Percentiles rank a stretch among this genome's conserved stretches.
Evolutionary conservation across 1,140 invertebrate genomes (phyloP).

Genomic region (Ectropis grisescens): DNA sequence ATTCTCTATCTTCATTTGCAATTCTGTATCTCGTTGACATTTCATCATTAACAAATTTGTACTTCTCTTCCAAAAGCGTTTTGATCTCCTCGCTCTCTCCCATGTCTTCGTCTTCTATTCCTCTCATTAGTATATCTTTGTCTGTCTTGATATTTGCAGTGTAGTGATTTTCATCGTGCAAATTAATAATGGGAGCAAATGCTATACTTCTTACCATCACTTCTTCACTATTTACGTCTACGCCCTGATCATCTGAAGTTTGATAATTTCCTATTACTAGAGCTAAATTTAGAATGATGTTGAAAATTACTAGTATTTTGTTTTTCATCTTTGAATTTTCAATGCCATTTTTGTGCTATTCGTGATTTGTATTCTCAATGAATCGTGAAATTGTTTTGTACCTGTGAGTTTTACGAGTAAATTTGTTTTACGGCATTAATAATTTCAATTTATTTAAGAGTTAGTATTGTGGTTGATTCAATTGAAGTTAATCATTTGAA

Average conservation of each 20-base stretch:
- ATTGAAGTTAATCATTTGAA: too few relatives aligned
- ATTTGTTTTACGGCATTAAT: too few relatives aligned
- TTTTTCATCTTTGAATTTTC: too few relatives aligned
- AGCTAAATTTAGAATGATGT: too few relatives aligned
- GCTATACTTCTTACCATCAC: background rate
- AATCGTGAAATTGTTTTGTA: too few relatives aligned
- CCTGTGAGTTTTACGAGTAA: too few relatives aligned
- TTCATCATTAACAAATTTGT: constrained; percentile 43
- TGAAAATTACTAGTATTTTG: too few relatives aligned
- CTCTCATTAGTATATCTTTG: constrained; percentile 6
- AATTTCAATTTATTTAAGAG: too few relatives aligned
- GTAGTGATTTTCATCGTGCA: background rate
- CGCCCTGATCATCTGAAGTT: background rate
- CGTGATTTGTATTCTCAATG: too few relatives aligned
- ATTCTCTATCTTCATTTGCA: constrained; percentile 16
- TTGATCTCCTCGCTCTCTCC: constrained; percentile 30
- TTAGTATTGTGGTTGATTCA: too few relatives aligned
- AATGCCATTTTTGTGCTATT: too few relatives aligned
- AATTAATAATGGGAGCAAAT: background rate
- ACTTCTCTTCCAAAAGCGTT: constrained; percentile 36
- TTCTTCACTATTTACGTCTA: background rate
- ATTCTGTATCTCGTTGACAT: constrained; percentile 34
- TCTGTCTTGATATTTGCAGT: too few relatives aligned
- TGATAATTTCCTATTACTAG: background rate
- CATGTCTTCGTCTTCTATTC: constrained; percentile 1